These are phyloP conservation scores for Parambassis ranga DNA, from an alignment of 2,797 vertebrate species.

Conservation along the genomic window DNA sequence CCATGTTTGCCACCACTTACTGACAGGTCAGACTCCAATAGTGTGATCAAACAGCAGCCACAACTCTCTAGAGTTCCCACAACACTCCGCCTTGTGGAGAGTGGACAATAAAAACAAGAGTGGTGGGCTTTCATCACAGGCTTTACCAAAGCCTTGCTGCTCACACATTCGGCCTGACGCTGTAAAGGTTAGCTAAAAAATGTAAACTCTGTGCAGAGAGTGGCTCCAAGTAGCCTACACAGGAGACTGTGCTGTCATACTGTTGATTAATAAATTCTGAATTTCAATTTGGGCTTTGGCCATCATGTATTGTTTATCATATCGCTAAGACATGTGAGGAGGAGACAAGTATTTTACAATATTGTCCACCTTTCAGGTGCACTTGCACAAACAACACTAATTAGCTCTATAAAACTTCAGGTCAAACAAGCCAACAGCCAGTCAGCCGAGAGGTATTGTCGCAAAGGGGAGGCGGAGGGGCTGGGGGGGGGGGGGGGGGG, in stretches of 20 bases:
- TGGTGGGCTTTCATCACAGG: constrained; percentile 73
- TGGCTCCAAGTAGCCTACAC: constrained; percentile 11
- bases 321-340: background rate
- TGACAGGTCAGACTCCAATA: constrained; percentile 80
- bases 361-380: constrained; percentile 22
- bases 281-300: background rate
- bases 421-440: constrained; percentile 54
- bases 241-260: background rate
- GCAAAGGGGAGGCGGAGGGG: constrained; percentile 26
- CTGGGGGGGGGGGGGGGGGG: constrained; percentile 24
- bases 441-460: constrained; percentile 54
- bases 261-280: background rate
- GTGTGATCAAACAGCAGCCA: constrained; percentile 82
- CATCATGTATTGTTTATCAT: background rate
- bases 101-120: constrained; percentile 80
- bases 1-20: constrained; percentile 79
- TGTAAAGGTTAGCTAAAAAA: constrained; percentile 38
- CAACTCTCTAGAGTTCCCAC: constrained; percentile 75
- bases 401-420: constrained; percentile 62
- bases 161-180: constrained; percentile 38
- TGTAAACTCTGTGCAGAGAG: constrained; percentile 22
- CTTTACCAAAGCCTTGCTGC: constrained; percentile 55
- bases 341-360: constrained; percentile 22
- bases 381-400: constrained; percentile 63
- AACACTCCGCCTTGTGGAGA: constrained; percentile 74